Conservation (phyloP, 2,888 invertebrate species). For the Pharmacophagus antenor region DNA sequence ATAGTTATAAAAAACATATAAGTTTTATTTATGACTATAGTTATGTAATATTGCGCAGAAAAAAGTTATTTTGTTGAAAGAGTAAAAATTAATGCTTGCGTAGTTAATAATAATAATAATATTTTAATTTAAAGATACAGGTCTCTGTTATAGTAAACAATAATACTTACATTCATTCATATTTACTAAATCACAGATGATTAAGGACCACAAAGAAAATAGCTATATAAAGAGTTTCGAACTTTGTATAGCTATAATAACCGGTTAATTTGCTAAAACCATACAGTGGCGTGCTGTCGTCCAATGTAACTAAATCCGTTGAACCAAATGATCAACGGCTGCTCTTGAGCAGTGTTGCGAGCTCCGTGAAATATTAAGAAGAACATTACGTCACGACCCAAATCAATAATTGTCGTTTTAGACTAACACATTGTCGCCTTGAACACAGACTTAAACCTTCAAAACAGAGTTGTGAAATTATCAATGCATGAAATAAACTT, state of each 20-base stretch:
- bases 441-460: conserved; percentile 5
- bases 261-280: background rate
- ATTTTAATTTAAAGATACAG: too few species aligned
- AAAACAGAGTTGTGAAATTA: conserved; percentile 1
- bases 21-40: too few species aligned
- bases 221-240: background rate
- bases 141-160: too few species aligned
- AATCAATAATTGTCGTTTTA: conserved; percentile 44
- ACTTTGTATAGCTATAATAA: conserved; percentile 1
- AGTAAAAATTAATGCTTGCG: too few species aligned
- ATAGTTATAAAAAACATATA: too few species aligned
- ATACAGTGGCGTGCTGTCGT: conserved; percentile 21
- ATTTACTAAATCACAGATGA: conserved; percentile 1
- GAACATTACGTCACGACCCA: conserved; percentile 43
- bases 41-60: too few species aligned
- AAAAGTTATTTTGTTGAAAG: too few species aligned
- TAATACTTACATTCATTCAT: conserved; percentile 26
- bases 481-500: conserved; percentile 11
- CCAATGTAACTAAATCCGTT: conserved; percentile 23
- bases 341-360: conserved; percentile 16
- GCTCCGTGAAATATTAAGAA: conserved; percentile 26
- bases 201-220: background rate
- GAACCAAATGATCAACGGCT: conserved; percentile 29
- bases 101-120: background rate
- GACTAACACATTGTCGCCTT: conserved; percentile 5